These are phyloP conservation scores for Caenorhabditis doughertyi DNA, from an alignment of 2,888 invertebrate genomes.

Conservation along the genomic window DNA sequence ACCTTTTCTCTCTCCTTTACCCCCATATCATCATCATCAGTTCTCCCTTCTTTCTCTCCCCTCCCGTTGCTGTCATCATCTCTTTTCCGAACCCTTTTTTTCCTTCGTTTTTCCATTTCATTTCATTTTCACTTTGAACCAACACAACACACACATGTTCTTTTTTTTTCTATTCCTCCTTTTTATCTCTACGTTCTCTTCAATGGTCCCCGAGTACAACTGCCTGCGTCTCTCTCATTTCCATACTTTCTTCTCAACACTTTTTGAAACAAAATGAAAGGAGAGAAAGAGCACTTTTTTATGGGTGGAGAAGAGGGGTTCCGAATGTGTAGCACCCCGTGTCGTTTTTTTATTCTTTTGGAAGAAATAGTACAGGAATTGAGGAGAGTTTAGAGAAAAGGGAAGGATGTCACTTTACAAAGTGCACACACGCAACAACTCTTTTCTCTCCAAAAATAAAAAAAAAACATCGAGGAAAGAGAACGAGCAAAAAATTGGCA, in stretches of 20 bases:
- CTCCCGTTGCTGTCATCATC: background rate
- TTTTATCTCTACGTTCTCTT: background rate
- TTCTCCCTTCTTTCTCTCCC: background rate
- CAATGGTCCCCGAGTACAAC: slow-evolving; percentile 8
- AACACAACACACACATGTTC: slow-evolving; percentile 28
- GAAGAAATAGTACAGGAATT: background rate
- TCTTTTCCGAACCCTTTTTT: background rate
- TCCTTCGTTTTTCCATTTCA: slow-evolving; percentile 5
- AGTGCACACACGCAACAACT: slow-evolving; percentile 45
- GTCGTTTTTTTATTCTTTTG: slow-evolving; percentile 8
- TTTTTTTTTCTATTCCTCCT: background rate
- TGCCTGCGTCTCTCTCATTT: slow-evolving; percentile 1
- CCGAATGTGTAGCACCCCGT: slow-evolving; percentile 17
- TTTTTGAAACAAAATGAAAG: background rate
- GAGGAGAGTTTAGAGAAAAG: background rate
- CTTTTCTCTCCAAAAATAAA: background rate
- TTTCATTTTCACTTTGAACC: slow-evolving; percentile 31
- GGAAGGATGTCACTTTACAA: slow-evolving; percentile 52
- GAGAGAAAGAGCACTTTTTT: slow-evolving; percentile 19
- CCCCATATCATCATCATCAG: background rate
- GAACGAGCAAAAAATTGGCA: slow-evolving; percentile 12
- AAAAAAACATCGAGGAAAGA: background rate
- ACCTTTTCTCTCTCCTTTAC: too few relatives aligned
- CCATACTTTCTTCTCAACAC: background rate
- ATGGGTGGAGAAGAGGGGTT: slow-evolving; percentile 27